Base-by-base conservation (phyloP, 2,888 invertebrate genomes). In the Rhodophaea formosa region DNA sequence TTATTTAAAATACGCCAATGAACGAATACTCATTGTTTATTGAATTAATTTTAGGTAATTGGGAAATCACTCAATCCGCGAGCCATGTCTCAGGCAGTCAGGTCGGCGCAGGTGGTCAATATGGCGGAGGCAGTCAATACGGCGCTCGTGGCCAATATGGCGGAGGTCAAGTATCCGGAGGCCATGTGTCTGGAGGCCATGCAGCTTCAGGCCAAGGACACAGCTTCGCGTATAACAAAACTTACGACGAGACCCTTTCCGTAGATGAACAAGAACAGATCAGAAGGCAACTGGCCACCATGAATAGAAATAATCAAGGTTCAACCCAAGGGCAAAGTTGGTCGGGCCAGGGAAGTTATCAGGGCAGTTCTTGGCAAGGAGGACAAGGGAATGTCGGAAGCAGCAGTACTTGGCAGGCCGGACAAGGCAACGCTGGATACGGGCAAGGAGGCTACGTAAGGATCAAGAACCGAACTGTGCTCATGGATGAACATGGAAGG, bases 401-500 rank as follows among this genome's bases (percentile, higher is more conserved):
- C 12, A 10, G 45, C 10, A 46, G 23, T 16, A 39, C 32, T 16
- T 52, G 52, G 29, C 54, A 67, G 59, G 15, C 39, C 61, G 52
- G 69, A 59, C 47, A 70, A 67, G 75, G 67, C 3, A 17, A 16
- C 15, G 79, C 30, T 49, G 51, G 74, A 3, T 69, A 74, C 17
- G 70, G 69, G 0, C 67, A 70, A 46, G 80, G 76, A 43, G 82
- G 82, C 0, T 74, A 77, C 52, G 64, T 88, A 0, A 77, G 70
- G 51, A 67, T 81, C 1, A 84, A 70, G 66, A 90, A 90, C 57
- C 82, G 70, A 63, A 86, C 86, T 0, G 76, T 82, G 43, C 68
- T 86, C 1, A 85, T 87, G 49, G 86, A 88, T 62, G 80, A 80
- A 17, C 88, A 91, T 58, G 82, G 88, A 59, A 89, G 88, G 45